These are phyloP conservation scores for Megalurothrips usitatus DNA, from an alignment of 2,888 invertebrate genomes.

Conservation along the genomic window DNA sequence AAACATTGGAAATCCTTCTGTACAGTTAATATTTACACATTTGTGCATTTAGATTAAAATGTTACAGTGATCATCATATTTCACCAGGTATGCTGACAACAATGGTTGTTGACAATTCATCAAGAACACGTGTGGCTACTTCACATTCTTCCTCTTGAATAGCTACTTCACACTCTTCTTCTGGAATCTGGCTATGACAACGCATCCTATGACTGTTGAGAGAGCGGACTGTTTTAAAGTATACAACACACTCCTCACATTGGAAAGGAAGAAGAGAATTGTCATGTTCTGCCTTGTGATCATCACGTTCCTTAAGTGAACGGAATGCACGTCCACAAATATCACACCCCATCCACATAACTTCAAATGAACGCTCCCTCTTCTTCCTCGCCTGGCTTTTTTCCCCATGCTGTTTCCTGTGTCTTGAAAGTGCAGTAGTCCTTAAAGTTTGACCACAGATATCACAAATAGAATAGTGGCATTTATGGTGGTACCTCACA, in stretches of 20 bases:
- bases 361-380: not conserved
- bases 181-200: not conserved
- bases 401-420: not conserved
- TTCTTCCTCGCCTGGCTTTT: not conserved
- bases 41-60: not conserved
- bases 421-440: not conserved
- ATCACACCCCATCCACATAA: not conserved
- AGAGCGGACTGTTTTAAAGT: not conserved
- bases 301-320: not conserved
- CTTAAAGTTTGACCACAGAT: not conserved
- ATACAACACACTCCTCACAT: not conserved
- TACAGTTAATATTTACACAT: not conserved
- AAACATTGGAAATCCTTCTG: not conserved
- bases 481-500: constrained; percentile 1
- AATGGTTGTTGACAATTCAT: constrained; percentile 1
- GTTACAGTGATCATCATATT: not conserved
- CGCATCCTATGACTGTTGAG: not conserved
- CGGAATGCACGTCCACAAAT: not conserved
- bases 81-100: not conserved
- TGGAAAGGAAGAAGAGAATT: constrained; percentile 4
- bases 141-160: not conserved
- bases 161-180: not conserved
- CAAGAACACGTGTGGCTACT: not conserved
- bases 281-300: not conserved
- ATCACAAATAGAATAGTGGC: not conserved